A percentile compares a stretch with the other conserved stretches of the same genome.
phyloP scores from a whole-genome alignment of 2,797 vertebrate genomes.

The Gallinago solitaria region DNA sequence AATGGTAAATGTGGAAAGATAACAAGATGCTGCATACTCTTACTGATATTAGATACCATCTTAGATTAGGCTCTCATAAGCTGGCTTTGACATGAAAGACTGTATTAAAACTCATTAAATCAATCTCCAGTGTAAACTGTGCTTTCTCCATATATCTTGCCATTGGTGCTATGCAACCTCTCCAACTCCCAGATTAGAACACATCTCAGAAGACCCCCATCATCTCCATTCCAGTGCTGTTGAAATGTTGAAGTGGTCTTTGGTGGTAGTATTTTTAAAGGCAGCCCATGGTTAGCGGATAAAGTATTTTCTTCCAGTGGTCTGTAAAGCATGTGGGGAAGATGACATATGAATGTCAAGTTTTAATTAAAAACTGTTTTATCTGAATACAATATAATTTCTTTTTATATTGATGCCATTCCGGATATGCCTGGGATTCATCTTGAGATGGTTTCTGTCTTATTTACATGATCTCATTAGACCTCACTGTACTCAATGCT shows the following conservation, averaged over 20 bases:
- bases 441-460: background rate
- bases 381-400: background rate
- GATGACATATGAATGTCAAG: background rate
- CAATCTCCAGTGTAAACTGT: background rate
- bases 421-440: background rate
- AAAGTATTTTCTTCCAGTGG: background rate
- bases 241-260: background rate
- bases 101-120: constrained; percentile 6
- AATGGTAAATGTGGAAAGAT: background rate
- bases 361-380: background rate
- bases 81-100: background rate
- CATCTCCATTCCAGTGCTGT: background rate
- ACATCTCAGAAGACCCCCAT: background rate
- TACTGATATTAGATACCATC: background rate
- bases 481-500: background rate
- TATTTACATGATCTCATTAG: background rate
- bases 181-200: background rate
- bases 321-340: background rate
- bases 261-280: background rate
- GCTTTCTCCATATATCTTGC: background rate
- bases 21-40: background rate
- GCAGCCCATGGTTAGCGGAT: background rate
- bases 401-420: background rate
- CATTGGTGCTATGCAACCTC: background rate
- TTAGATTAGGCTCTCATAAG: background rate